These are phyloP conservation scores for Acrobeloides nanus DNA, from an alignment of 2,888 invertebrate species.

Conservation along the genomic window DNA sequence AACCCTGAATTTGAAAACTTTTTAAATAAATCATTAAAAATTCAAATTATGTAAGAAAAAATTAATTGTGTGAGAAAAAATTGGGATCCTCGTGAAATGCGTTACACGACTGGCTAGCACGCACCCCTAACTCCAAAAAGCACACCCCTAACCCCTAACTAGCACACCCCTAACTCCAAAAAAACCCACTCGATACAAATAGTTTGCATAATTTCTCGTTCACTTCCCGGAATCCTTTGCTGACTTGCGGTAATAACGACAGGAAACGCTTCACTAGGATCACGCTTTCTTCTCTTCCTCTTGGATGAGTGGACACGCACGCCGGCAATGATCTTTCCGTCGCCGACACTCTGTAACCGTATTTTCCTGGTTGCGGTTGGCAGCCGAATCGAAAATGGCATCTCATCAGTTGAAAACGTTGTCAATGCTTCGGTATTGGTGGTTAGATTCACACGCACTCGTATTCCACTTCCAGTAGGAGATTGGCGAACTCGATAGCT, in stretches of 20 bases:
- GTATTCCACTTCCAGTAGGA: constrained; percentile 16
- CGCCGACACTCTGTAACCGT: constrained; percentile 28
- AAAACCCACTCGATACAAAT: constrained; percentile 38
- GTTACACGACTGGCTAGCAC: too few species aligned
- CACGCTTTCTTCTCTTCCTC: constrained; percentile 27
- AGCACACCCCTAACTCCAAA: too few species aligned
- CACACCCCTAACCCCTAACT: too few species aligned
- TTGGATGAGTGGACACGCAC: constrained; percentile 36
- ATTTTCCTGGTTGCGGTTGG: constrained; percentile 31
- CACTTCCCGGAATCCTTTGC: too few species aligned
- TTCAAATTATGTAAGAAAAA: too few species aligned
- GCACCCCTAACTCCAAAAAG: too few species aligned
- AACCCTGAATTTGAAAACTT: too few species aligned
- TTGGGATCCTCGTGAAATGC: background rate
- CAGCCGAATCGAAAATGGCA: constrained; percentile 20
- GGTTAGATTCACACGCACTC: constrained; percentile 16
- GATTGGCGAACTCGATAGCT: constrained; percentile 24
- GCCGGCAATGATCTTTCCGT: constrained; percentile 35
- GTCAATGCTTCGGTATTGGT: too few species aligned
- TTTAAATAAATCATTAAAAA: too few species aligned
- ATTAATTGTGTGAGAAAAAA: too few species aligned
- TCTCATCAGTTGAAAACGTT: too few species aligned
- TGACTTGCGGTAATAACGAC: constrained; percentile 35
- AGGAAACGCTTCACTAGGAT: constrained; percentile 36
- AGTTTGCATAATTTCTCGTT: too few species aligned